phyloP scores from a whole-genome alignment of 1,140 invertebrate genomes.

The Carcinoscorpius rotundicauda region DNA sequence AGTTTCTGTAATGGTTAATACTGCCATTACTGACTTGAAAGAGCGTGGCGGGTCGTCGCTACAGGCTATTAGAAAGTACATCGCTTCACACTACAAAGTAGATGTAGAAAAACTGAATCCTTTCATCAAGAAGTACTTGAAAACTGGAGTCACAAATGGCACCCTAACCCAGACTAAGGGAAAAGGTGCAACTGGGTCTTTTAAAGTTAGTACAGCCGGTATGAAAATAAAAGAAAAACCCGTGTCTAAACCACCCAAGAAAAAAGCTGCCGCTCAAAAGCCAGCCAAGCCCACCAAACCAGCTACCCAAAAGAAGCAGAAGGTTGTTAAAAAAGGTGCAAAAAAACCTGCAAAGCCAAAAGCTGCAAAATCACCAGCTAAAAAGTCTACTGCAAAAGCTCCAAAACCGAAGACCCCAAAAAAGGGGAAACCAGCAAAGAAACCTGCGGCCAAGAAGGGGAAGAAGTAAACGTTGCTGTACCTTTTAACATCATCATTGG shows the following conservation, averaged over 20 bases:
- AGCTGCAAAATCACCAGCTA: constrained; percentile 10
- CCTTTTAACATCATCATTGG: too few species aligned
- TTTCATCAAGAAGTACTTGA: constrained; percentile 47
- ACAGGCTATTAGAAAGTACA: constrained; percentile 50
- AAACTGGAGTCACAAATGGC: constrained; percentile 41
- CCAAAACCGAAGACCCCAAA: not conserved
- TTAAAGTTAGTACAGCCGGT: constrained; percentile 36
- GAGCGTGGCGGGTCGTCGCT: constrained; percentile 46
- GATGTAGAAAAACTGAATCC: constrained; percentile 43
- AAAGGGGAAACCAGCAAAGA: constrained; percentile 15
- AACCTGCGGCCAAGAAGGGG: constrained; percentile 12
- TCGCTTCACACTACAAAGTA: constrained; percentile 42
- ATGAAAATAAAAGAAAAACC: constrained; percentile 20
- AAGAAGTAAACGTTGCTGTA: not conserved
- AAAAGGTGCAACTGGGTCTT: constrained; percentile 46
- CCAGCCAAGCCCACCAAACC: constrained; percentile 8
- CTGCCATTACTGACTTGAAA: constrained; percentile 28
- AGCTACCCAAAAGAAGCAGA: not conserved
- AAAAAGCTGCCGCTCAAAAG: constrained; percentile 3
- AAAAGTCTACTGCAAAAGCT: not conserved
- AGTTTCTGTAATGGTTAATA: constrained; percentile 24
- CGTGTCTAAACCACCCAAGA: not conserved
- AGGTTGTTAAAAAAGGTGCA: constrained; percentile 5
- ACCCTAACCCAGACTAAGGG: constrained; percentile 46
- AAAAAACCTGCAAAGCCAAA: constrained; percentile 18